Conservation (phyloP, 2,888 invertebrate genomes). For the Drosophila colorata region DNA sequence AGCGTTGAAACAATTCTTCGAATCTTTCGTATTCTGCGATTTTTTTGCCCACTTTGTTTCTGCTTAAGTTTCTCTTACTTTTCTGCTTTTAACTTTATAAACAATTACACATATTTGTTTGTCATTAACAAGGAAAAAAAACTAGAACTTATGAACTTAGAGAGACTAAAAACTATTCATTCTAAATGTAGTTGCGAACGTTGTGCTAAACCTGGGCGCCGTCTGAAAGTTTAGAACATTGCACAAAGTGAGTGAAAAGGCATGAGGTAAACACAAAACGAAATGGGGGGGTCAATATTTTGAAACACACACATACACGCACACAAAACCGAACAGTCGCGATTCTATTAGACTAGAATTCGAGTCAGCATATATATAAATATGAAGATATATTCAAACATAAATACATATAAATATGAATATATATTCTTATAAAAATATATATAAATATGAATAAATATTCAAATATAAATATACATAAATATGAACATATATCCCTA, state of each 20-base stretch:
- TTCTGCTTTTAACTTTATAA: constrained; percentile 16
- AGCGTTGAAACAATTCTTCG: constrained; percentile 74
- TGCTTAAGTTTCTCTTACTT: constrained; percentile 6
- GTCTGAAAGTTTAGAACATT: constrained; percentile 13
- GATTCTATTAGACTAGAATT: constrained; percentile 59
- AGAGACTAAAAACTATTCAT: constrained; percentile 26
- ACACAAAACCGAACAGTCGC: constrained; percentile 22
- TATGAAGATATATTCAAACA: not conserved
- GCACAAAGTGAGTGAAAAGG: constrained; percentile 23
- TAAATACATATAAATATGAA: not conserved
- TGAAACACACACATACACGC: not conserved
- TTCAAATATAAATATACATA: constrained; percentile 1
- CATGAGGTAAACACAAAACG: not conserved
- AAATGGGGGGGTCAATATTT: not conserved
- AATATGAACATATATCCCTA: constrained; percentile 30
- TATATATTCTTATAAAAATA: constrained; percentile 3
- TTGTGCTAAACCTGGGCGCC: constrained; percentile 30
- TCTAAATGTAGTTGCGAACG: constrained; percentile 47
- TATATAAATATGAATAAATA: not conserved
- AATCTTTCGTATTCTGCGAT: constrained; percentile 45
- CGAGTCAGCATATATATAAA: constrained; percentile 57
- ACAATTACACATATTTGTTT: constrained; percentile 41
- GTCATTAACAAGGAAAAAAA: constrained; percentile 52
- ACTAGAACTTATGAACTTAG: constrained; percentile 19
- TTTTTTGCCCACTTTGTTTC: constrained; percentile 13